Base-by-base conservation (phyloP, 2,888 invertebrate species). In the Pycnomerus fuliginosus region DNA sequence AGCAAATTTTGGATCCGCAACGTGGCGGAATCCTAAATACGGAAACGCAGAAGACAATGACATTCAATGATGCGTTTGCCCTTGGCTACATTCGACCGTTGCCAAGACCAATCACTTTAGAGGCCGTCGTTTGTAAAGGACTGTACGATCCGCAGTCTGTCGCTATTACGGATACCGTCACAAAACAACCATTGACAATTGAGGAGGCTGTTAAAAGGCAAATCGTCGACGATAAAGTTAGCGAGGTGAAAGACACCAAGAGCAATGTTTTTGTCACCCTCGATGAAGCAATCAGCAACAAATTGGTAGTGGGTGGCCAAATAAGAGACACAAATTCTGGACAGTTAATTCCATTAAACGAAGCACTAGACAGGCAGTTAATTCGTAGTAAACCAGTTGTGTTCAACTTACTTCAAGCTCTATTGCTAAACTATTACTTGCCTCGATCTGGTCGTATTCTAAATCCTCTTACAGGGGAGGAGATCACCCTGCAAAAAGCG, bases 211-310 rank as follows among this genome's bases (percentile, higher is more conserved):
- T 91, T 31, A 80, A 84, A 53, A 79, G 87, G 60, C 85, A 87
- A 56, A 82, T 92, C 49, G 79, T 94, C 16, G 89, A 91, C 70
- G 84, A 88, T 1, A 84, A 84, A 48, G 86, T 90, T 53, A 87
- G 88, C 3, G 81, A 87, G 69, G 84, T 91, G 52, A 85, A 85
- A 66, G 89, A 92, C 65, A 84, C 86, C 0, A 78, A 81, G 57
- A 79, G 80, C 30, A 83, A 87, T 37, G 80, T 80, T 52, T 84
- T 84, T 52, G 70, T 93, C 1, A 80, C 87, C 3, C 74, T 94
- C 32, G 80, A 82, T 28, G 85, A 90, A 67, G 89, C 90, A 16
- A 74, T 91, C 30, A 75, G 80, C 31, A 78, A 76, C 23, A 83
- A 85, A 56, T 70, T 91, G 16, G 74, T 91, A 12, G 77, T 80